Evolutionary conservation across 1,140 invertebrate genomes (phyloP).

Genomic region (Drosophila lacteicornis): DNA sequence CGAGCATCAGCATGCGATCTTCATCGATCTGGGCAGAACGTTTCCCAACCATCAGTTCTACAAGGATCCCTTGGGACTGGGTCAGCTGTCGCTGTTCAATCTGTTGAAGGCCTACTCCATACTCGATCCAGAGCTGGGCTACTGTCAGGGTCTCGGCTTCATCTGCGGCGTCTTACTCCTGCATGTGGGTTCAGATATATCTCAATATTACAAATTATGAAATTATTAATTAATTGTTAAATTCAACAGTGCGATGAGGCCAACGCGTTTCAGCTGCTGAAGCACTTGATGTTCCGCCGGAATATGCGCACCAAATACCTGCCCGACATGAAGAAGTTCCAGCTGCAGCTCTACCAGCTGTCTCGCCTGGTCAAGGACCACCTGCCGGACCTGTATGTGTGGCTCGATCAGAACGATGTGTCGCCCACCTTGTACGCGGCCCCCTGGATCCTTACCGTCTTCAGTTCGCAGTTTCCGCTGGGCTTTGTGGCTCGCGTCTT

Average conservation of each 20-base stretch:
- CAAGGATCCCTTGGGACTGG: slow-evolving; percentile 93
- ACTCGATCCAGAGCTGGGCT: slow-evolving; percentile 96
- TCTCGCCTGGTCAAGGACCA: slow-evolving; percentile 96
- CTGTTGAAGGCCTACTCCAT: slow-evolving; percentile 98
- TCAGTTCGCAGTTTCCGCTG: slow-evolving; percentile 98
- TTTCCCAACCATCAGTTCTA: slow-evolving; percentile 98
- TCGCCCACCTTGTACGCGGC: slow-evolving; percentile 97
- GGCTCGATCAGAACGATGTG: slow-evolving; percentile 95
- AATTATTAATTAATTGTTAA: neutral
- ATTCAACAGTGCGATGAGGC: slow-evolving; percentile 93
- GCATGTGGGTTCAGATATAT: slow-evolving; percentile 90
- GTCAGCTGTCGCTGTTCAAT: slow-evolving; percentile 97
- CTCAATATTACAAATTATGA: neutral
- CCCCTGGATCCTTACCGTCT: slow-evolving; percentile 97
- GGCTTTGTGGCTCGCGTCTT: slow-evolving; percentile 97
- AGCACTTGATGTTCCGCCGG: slow-evolving; percentile 96
- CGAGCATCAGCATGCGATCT: slow-evolving; percentile 97
- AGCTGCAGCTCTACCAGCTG: slow-evolving; percentile 96
- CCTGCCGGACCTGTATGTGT: slow-evolving; percentile 93
- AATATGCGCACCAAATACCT: slow-evolving; percentile 94
- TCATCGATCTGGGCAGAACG: slow-evolving; percentile 93
- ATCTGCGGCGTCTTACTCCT: slow-evolving; percentile 96
- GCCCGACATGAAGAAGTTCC: slow-evolving; percentile 96
- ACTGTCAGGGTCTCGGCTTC: slow-evolving; percentile 98
- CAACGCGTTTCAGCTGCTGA: slow-evolving; percentile 93